Base-by-base conservation (phyloP, 1,140 invertebrate genomes). In the Aethina tumida region DNA sequence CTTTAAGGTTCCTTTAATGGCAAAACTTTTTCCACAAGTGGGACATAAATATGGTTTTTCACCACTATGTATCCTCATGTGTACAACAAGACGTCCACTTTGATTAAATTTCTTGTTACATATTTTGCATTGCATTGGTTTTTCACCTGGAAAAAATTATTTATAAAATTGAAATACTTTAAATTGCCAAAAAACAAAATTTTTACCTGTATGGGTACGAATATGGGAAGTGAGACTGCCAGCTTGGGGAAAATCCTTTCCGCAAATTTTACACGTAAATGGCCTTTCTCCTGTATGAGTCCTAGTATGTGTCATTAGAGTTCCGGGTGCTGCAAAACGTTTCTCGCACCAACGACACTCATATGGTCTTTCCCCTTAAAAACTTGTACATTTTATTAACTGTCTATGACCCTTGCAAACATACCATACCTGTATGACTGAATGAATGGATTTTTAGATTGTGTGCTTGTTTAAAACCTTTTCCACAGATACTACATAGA, bases 401-500 rank as follows among this genome's bases (percentile, higher is more conserved):
- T 22, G 19, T 29, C 31, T 46, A 10, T 42, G 7, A 39, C 39
- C 42, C n/a, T 10, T 37, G 27, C 41, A 46, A 7, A 41, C 31
- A n/a, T 22, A 35, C 30, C n/a, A 49, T 43, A 39, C 52, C 54
- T 22, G 52, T 53, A 39, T 71, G 69, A 9, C 41, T 53, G 16
- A 47, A 39, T 9, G 49, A 60, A 51, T 85, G 81, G 13, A 71
- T 72, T 14, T 75, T 73, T 37, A 84, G 60, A 40, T 81, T 48
- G 12, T 45, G 71, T 15, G 73, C 67, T 2, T 81, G 69, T 1
- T 73, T 78, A 52, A 89, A 90, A 1, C 71, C 67, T 43, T 77
- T 77, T 0, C 71, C 71, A 55, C 87, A 92, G 1, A 80, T 68
- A 22, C 74, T 72, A 53, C 88, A 92, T 36, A 73, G 66, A 53